Conservation (phyloP, 2,113 vertebrate genomes). For the Aegypius monachus region DNA sequence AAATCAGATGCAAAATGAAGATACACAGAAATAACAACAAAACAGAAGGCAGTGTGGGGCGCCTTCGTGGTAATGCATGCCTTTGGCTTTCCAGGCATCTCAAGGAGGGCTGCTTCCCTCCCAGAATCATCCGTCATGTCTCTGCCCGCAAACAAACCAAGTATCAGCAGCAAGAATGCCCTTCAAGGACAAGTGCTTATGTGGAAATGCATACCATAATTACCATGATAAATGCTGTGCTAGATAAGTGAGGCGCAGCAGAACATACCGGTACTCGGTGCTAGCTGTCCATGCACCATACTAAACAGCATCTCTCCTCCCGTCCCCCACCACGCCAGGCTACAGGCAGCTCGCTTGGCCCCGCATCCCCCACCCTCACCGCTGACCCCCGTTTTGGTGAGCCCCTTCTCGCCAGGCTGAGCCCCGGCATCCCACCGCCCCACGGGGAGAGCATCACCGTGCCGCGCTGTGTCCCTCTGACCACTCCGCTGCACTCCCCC, state of each 20-base stretch:
- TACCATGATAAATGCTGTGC: not conserved
- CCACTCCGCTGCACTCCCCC: accelerated
- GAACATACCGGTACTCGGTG: accelerated
- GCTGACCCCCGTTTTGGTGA: accelerated
- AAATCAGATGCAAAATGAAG: not conserved
- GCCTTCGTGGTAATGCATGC: accelerated
- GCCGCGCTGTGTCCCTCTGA: accelerated
- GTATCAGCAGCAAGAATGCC: not conserved
- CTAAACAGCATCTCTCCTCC: not conserved
- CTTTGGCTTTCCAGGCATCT: not conserved
- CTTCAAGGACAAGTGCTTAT: not conserved
- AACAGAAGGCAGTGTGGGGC: not conserved
- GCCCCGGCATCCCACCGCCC: not conserved
- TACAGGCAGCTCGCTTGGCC: not conserved
- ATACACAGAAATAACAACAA: accelerated
- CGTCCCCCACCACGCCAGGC: accelerated
- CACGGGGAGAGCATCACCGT: accelerated
- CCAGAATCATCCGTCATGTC: not conserved
- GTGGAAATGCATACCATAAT: not conserved
- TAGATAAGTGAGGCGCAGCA: not conserved
- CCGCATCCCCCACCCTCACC: not conserved
- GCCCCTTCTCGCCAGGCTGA: not conserved
- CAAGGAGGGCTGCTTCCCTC: not conserved
- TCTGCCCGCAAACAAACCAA: not conserved
- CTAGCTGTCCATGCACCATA: accelerated